A percentile compares a stretch with the other conserved stretches of the same genome.
These are phyloP conservation scores for Heteropelma amictum DNA, from an alignment of 2,888 invertebrate genomes.

Conservation along the genomic window DNA sequence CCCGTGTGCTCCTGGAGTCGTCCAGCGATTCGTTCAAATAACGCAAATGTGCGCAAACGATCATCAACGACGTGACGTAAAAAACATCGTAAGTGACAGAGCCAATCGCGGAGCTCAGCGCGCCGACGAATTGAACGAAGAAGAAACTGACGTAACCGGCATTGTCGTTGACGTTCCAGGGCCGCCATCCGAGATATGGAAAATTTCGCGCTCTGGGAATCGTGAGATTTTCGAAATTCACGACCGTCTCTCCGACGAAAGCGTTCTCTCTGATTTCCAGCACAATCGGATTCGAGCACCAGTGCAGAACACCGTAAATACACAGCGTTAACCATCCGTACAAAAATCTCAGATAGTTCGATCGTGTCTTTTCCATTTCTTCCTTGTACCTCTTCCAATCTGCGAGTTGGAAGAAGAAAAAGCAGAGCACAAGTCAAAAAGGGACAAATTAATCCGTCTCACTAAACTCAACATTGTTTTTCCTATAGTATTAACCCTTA, in stretches of 20 bases:
- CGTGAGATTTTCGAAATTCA: conserved; percentile 11
- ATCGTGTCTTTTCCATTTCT: conserved; percentile 47
- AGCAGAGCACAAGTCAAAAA: background rate
- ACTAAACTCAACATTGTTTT: too few relatives aligned
- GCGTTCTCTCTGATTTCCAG: conserved; percentile 45
- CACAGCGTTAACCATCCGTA: conserved; percentile 55
- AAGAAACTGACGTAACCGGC: conserved; percentile 57
- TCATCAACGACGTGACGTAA: conserved; percentile 59
- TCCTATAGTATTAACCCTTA: too few relatives aligned
- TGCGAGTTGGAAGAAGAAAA: background rate
- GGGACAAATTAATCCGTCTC: background rate
- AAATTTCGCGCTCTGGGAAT: conserved; percentile 44
- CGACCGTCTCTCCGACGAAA: background rate
- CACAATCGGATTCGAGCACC: conserved; percentile 62
- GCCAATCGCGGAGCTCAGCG: conserved; percentile 58
- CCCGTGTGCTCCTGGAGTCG: too few relatives aligned
- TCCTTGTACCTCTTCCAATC: conserved; percentile 38
- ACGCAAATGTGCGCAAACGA: conserved; percentile 58
- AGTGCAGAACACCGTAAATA: conserved; percentile 60
- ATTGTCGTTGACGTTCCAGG: conserved; percentile 53
- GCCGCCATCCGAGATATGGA: conserved; percentile 61
- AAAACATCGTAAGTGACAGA: conserved; percentile 60
- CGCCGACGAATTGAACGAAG: conserved; percentile 60
- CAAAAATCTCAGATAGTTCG: conserved; percentile 50
- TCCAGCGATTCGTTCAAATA: conserved; percentile 58